Evolutionary conservation across 2,797 vertebrate species (phyloP).

Genomic region (Rhinatrema bivittatum): DNA sequence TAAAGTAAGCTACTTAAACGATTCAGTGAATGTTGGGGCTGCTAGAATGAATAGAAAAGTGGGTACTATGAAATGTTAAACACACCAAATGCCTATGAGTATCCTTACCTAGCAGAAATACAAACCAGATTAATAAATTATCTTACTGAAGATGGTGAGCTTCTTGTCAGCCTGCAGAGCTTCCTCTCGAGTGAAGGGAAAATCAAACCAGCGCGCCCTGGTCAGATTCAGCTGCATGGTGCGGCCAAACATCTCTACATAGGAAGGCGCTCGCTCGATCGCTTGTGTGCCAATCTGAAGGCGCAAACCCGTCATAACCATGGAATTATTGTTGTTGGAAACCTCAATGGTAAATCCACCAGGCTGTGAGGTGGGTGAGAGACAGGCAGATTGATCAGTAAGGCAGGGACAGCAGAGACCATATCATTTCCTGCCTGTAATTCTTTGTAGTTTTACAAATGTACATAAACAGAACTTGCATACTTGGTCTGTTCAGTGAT

Average conservation of each 20-base stretch:
- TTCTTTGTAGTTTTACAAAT: too few species aligned
- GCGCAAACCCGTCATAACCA: conserved; percentile 98
- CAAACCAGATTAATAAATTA: too few species aligned
- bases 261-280: conserved; percentile 87
- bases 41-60: too few species aligned
- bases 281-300: conserved; percentile 94
- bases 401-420: background rate
- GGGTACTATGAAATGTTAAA: too few species aligned
- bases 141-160: conserved; percentile 91
- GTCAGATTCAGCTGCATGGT: conserved; percentile 96
- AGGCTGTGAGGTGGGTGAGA: conserved; percentile 56
- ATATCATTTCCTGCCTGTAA: background rate
- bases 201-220: conserved; percentile 94
- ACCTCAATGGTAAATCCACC: conserved; percentile 93
- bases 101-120: too few species aligned
- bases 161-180: conserved; percentile 97
- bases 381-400: background rate
- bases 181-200: conserved; percentile 94
- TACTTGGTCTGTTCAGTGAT: too few species aligned
- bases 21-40: too few species aligned
- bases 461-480: too few species aligned
- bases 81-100: too few species aligned
- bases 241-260: conserved; percentile 92
- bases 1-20: too few species aligned
- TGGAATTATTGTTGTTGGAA: conserved; percentile 91